Evolutionary conservation across 2,113 vertebrate species (phyloP), one percentile per base, ranked within the genome.

Genomic region (Dicrurus megarhynchus): DNA sequence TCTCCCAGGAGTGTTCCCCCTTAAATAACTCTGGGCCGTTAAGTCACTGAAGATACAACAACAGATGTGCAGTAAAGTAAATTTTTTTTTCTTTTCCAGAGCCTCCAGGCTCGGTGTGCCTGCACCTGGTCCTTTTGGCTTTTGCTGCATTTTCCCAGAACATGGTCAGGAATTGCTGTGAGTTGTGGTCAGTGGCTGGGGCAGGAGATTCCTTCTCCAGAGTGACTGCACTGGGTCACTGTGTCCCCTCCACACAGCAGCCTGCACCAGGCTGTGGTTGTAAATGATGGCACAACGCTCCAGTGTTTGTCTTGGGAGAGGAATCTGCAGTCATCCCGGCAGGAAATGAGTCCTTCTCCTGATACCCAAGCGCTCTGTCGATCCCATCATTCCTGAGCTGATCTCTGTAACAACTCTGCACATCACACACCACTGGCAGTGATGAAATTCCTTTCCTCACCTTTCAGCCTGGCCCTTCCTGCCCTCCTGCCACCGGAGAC

Each of bases 21-120:
- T 92, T 92, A 94, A 91, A 92, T 94, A 97, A 97, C 88, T 84
- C 74, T 7, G 53, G 70, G 78, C 87, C 0, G 5, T 91, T 84
- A 91, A 91, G 81, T 80, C 95, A 95, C 92, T 6, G 3, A 91
- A 90, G 81, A 73, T 85, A 75, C 21, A 96, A 95, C 61, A 90
- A 71, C 93, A 95, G 96, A 91, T 86, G 95, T 64, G 84, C 89
- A 71, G 28, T 70, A 64, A 87, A 55, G 16, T 46, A 44, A 37
- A 30, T 22, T 37, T 64, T 28, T 74, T 74, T 64, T 44, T 20
- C 18, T 81, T 91, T 87, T 82, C 52, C 47, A 59, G 39, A 44
- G n/a, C 37, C 89, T 85, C 59, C 53, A 73, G 76, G 47, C 57
- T 80, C 5, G 0, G 12, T 10, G 33, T 47, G 41, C 41, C 53